phyloP scores from a whole-genome alignment of 2,113 vertebrate genomes.

The Sula dactylatra region DNA sequence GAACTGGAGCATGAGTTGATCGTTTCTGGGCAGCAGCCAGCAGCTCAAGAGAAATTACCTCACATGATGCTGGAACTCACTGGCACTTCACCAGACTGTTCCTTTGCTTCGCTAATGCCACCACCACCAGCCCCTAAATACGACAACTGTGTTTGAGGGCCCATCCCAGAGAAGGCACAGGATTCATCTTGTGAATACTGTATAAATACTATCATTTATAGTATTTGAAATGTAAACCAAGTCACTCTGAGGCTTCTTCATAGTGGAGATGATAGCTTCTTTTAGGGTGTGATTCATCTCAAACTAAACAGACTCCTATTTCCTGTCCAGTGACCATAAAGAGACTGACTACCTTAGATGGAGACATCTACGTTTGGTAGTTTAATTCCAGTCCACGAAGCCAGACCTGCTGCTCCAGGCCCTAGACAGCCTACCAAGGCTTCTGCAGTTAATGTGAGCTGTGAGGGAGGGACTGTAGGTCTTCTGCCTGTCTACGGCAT shows the following conservation, averaged over 20 bases:
- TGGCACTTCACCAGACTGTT: neutral
- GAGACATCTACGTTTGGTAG: neutral
- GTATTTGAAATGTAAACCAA: neutral
- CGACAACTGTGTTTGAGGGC: neutral
- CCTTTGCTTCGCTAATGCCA: neutral
- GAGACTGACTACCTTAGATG: accelerated
- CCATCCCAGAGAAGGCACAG: neutral
- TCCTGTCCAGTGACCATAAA: neutral
- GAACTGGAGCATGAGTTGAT: neutral
- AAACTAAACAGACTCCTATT: neutral
- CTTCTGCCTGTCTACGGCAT: neutral
- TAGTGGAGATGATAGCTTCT: neutral
- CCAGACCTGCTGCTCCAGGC: neutral
- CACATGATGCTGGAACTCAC: neutral
- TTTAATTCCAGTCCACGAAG: neutral
- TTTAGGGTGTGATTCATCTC: neutral
- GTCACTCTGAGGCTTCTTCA: neutral
- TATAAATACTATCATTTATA: too few species aligned
- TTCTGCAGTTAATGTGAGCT: neutral
- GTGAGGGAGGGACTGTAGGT: neutral
- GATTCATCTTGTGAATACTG: too few species aligned
- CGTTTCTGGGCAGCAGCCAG: neutral
- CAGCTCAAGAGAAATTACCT: neutral
- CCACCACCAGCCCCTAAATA: neutral
- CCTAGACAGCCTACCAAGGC: neutral